Percentiles rank a stretch among this genome's conserved stretches.
Evolutionary conservation across 2,888 invertebrate species (phyloP).

Genomic region (Cyclophora punctaria): DNA sequence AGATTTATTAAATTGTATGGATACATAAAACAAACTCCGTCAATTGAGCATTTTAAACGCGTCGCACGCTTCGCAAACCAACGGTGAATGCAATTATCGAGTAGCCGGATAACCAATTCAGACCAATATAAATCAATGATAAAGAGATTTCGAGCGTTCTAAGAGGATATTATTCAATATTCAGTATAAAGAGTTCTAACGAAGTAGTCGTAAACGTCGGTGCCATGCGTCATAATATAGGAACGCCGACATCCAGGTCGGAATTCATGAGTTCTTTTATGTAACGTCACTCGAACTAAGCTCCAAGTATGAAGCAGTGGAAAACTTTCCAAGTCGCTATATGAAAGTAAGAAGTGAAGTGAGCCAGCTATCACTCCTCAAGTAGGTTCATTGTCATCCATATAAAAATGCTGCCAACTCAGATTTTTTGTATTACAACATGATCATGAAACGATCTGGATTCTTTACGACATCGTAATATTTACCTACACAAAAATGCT

Average conservation of each 20-base stretch:
- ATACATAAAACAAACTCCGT: neutral
- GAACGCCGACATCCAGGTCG: slow-evolving; percentile 29
- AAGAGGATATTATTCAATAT: slow-evolving; percentile 38
- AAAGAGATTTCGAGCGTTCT: slow-evolving; percentile 30
- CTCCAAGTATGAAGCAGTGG: slow-evolving; percentile 36
- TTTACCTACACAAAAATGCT: too few relatives aligned
- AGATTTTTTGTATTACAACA: neutral
- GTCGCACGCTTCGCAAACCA: slow-evolving; percentile 40
- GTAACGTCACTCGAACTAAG: slow-evolving; percentile 46
- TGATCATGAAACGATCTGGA: too few relatives aligned
- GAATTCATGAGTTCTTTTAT: slow-evolving; percentile 47
- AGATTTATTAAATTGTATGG: too few relatives aligned
- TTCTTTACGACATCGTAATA: too few relatives aligned
- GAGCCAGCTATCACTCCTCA: slow-evolving; percentile 32
- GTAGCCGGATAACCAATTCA: slow-evolving; percentile 46
- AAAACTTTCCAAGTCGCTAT: slow-evolving; percentile 43
- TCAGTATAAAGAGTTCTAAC: slow-evolving; percentile 27
- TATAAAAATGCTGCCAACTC: slow-evolving; percentile 9
- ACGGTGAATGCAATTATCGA: slow-evolving; percentile 45
- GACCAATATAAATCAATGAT: slow-evolving; percentile 44
- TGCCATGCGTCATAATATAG: slow-evolving; percentile 30
- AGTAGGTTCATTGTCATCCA: slow-evolving; percentile 16
- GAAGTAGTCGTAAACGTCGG: slow-evolving; percentile 30
- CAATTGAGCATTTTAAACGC: slow-evolving; percentile 27
- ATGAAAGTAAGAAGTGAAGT: slow-evolving; percentile 48